These are phyloP conservation scores for Drosophila quadrilineata DNA, from an alignment of 1,140 invertebrate species.

Conservation along the genomic window DNA sequence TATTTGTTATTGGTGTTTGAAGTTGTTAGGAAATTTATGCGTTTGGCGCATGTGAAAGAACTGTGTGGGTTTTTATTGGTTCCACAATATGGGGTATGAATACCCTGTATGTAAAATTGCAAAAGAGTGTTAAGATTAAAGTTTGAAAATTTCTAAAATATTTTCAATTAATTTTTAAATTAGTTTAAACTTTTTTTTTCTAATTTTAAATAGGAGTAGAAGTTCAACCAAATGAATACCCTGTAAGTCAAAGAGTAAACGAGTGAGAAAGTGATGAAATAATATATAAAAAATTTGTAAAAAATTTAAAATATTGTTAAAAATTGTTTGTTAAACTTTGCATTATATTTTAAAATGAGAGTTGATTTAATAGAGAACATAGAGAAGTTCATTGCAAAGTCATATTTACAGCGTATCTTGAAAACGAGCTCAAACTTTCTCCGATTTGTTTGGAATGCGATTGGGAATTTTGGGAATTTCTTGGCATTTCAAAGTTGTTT, in stretches of 20 bases:
- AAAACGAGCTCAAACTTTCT: slow-evolving; percentile 7
- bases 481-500: slow-evolving; percentile 39
- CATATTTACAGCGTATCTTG: neutral
- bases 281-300: too few relatives aligned
- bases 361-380: too few relatives aligned
- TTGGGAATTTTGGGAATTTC: slow-evolving; percentile 49
- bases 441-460: slow-evolving; percentile 34
- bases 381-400: neutral
- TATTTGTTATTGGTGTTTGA: slow-evolving; percentile 5
- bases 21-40: slow-evolving; percentile 60
- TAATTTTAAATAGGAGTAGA: too few relatives aligned
- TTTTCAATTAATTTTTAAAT: too few relatives aligned
- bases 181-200: too few relatives aligned
- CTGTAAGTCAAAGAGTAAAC: too few relatives aligned
- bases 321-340: too few relatives aligned
- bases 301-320: too few relatives aligned
- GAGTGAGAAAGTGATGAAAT: too few relatives aligned
- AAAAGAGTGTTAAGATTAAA: neutral
- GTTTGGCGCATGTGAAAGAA: slow-evolving; percentile 44
- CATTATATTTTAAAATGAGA: too few relatives aligned
- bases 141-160: too few relatives aligned
- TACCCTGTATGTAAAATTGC: neutral
- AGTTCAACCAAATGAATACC: too few relatives aligned
- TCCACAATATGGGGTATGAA: neutral
- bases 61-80: slow-evolving; percentile 29